Percentiles rank a stretch among this genome's conserved stretches.
Evolutionary conservation across 2,797 vertebrate genomes (phyloP).

Genomic region (Syndactyla subalaris): DNA sequence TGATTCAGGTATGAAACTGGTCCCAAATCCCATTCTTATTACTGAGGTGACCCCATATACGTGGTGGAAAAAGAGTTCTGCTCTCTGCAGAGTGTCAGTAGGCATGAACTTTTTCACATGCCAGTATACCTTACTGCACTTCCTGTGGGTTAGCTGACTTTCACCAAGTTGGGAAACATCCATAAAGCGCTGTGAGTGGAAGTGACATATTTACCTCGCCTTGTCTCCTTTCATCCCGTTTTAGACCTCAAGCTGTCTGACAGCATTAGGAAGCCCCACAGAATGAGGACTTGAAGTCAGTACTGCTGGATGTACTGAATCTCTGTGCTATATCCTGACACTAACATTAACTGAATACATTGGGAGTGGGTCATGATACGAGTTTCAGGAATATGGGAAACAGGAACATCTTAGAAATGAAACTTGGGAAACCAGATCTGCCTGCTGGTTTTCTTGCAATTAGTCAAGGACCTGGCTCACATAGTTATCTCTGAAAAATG

Average conservation of each 20-base stretch:
- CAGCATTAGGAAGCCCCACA: constrained; percentile 42
- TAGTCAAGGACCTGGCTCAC: neutral
- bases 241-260: constrained; percentile 57
- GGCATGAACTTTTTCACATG: neutral
- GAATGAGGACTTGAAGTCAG: constrained; percentile 41
- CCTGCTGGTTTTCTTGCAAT: neutral
- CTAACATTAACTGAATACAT: neutral
- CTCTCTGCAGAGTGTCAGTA: neutral
- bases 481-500: neutral
- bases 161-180: constrained; percentile 39
- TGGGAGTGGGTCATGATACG: neutral
- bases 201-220: constrained; percentile 65
- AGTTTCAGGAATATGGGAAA: neutral
- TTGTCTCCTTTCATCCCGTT: constrained; percentile 66
- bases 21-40: neutral
- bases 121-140: neutral
- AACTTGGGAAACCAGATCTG: neutral
- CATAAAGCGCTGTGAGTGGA: constrained; percentile 13
- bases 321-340: neutral
- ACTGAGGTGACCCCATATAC: neutral
- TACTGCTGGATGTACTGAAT: neutral
- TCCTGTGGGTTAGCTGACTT: constrained; percentile 22
- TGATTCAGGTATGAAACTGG: neutral
- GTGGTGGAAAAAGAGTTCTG: neutral
- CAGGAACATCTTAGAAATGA: neutral